These are phyloP conservation scores for Adineta ricciae DNA, from an alignment of 2,888 invertebrate genomes.

Conservation along the genomic window DNA sequence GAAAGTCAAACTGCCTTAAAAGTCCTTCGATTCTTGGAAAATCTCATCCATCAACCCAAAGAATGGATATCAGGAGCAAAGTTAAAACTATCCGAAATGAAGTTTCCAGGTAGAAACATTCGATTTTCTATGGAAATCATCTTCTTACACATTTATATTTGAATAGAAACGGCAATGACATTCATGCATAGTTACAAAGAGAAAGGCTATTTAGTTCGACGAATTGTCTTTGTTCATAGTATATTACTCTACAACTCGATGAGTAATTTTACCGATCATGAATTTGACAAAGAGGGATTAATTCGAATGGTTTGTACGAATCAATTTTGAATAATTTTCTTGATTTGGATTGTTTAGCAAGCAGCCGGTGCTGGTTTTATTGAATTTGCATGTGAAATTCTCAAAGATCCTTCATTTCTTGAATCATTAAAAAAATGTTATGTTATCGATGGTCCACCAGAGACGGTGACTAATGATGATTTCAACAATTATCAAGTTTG, in stretches of 20 bases:
- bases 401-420: not conserved
- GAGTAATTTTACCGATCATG: not conserved
- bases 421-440: conserved; percentile 15
- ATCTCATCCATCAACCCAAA: conserved; percentile 4
- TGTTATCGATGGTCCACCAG: not conserved
- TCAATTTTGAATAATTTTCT: not conserved
- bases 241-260: not conserved
- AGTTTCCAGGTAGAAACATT: not conserved
- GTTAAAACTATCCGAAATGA: conserved; percentile 20
- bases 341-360: not conserved
- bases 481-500: not conserved
- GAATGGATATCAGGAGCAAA: conserved; percentile 15
- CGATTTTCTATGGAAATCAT: not conserved
- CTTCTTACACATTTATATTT: not conserved
- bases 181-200: not conserved
- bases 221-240: conserved; percentile 15
- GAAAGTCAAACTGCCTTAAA: not conserved
- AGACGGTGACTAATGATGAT: not conserved
- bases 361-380: conserved; percentile 19
- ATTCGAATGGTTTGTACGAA: not conserved
- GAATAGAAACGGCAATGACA: not conserved
- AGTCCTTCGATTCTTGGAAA: not conserved
- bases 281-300: conserved; percentile 19
- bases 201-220: conserved; percentile 1
- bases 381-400: conserved; percentile 12